Evolutionary conservation across 2,888 invertebrate species (phyloP).

Genomic region (Platycheirus albimanus): DNA sequence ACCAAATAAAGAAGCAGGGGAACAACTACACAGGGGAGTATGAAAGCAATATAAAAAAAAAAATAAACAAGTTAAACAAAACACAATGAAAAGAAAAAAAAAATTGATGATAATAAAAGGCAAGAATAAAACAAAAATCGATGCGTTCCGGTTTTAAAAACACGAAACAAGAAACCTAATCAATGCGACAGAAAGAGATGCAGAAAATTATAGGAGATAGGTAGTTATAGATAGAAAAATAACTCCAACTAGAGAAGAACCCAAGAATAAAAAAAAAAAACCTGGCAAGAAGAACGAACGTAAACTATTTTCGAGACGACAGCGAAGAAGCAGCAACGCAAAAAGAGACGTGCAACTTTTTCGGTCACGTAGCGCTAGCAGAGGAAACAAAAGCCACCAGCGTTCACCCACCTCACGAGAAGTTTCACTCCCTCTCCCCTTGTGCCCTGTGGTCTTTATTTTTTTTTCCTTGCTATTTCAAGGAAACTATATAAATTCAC

Average conservation of each 20-base stretch:
- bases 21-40: slow-evolving; percentile 5
- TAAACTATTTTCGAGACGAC: slow-evolving; percentile 60
- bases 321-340: slow-evolving; percentile 49
- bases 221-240: slow-evolving; percentile 44
- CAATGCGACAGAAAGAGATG: slow-evolving; percentile 45
- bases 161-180: slow-evolving; percentile 46
- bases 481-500: slow-evolving; percentile 39
- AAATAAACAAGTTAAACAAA: slow-evolving; percentile 62
- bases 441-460: slow-evolving; percentile 19
- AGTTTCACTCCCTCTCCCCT: slow-evolving; percentile 35
- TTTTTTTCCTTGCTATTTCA: slow-evolving; percentile 6
- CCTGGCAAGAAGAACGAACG: slow-evolving; percentile 35
- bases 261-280: slow-evolving; percentile 13
- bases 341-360: slow-evolving; percentile 64
- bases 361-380: slow-evolving; percentile 66
- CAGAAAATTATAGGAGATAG: slow-evolving; percentile 52
- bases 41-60: slow-evolving; percentile 37
- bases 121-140: slow-evolving; percentile 75
- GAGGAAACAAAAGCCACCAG: slow-evolving; percentile 52
- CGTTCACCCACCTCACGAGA: slow-evolving; percentile 68
- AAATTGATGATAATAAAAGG: slow-evolving; percentile 68
- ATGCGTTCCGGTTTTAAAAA: slow-evolving; percentile 76
- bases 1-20: slow-evolving; percentile 16
- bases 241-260: slow-evolving; percentile 31
- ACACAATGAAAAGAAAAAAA: slow-evolving; percentile 29